phyloP scores from a whole-genome alignment of 2,888 invertebrate species.

The Tubulanus polymorphus region DNA sequence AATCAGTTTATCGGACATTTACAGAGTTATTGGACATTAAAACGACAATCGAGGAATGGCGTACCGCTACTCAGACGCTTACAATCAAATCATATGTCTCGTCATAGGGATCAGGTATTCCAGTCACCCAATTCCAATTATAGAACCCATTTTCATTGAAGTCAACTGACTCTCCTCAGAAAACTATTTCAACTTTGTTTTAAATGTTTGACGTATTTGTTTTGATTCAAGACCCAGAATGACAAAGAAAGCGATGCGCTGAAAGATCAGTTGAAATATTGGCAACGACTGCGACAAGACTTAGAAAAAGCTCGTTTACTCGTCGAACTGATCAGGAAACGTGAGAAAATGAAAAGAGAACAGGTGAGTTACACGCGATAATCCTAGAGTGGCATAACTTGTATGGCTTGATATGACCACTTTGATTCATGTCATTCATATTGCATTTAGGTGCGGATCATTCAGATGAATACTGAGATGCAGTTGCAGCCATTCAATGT shows the following conservation, averaged over 20 bases:
- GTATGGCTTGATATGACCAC: no score
- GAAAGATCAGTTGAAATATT: constrained; percentile 68
- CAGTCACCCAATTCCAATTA: not conserved
- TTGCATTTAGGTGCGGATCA: constrained; percentile 59
- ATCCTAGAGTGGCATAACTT: not conserved
- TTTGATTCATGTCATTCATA: no score
- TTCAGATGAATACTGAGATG: constrained; percentile 67
- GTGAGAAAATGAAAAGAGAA: constrained; percentile 91
- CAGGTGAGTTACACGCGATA: constrained; percentile 36
- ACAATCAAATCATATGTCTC: constrained; percentile 59
- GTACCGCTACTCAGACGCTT: constrained; percentile 85
- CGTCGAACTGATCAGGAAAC: constrained; percentile 89
- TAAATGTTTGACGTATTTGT: not conserved
- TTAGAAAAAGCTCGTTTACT: constrained; percentile 86
- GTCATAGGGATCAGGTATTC: constrained; percentile 43
- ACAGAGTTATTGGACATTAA: constrained; percentile 95
- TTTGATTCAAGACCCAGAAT: constrained; percentile 41
- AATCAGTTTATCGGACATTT: constrained; percentile 83
- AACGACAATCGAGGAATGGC: constrained; percentile 89
- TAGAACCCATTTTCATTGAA: not conserved
- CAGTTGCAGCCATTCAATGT: constrained; percentile 78
- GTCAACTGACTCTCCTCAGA: not conserved
- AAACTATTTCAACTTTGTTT: not conserved
- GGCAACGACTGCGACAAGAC: constrained; percentile 90
- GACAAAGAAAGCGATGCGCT: constrained; percentile 45